Conservation (phyloP, 2,113 vertebrate species). For the Hypomesus transpacificus region DNA sequence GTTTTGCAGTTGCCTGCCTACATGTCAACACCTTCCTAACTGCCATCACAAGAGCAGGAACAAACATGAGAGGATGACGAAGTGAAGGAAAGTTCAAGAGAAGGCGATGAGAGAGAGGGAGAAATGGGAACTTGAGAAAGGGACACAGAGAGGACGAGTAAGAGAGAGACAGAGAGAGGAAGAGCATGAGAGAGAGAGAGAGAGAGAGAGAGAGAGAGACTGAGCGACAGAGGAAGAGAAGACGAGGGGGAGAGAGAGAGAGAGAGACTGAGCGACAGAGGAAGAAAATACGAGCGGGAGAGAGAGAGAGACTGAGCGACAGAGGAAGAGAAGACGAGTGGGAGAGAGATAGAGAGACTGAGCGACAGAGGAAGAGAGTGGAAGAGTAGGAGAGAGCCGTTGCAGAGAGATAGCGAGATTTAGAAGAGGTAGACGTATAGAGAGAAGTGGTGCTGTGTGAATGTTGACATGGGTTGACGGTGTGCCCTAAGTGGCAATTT, state of each 20-base stretch:
- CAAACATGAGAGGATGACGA: too few species aligned
- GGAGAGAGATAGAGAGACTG: constrained; percentile 2
- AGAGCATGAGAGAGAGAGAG: not conserved
- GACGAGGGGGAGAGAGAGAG: too few species aligned
- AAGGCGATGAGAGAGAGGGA: too few species aligned
- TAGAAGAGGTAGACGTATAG: not conserved
- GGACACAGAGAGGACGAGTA: not conserved
- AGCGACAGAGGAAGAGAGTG: constrained; percentile 13
- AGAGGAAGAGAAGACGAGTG: not conserved
- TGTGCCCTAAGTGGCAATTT: constrained; percentile 58
- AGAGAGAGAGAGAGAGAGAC: not conserved
- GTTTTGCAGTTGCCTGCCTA: too few species aligned
- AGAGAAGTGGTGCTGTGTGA: constrained; percentile 17
- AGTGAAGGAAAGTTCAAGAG: too few species aligned
- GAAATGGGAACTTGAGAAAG: too few species aligned
- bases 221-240: not conserved
- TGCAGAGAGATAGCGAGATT: not conserved
- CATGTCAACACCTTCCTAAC: too few species aligned
- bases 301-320: not conserved
- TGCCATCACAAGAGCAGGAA: too few species aligned
- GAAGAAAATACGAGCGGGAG: too few species aligned
- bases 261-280: not conserved
- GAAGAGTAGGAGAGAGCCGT: constrained; percentile 17
- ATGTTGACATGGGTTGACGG: constrained; percentile 43
- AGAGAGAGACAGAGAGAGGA: not conserved